Evolutionary conservation across 1,140 invertebrate genomes (phyloP), one percentile per base, ranked within the genome.

Genomic region (Odontomachus brunneus): DNA sequence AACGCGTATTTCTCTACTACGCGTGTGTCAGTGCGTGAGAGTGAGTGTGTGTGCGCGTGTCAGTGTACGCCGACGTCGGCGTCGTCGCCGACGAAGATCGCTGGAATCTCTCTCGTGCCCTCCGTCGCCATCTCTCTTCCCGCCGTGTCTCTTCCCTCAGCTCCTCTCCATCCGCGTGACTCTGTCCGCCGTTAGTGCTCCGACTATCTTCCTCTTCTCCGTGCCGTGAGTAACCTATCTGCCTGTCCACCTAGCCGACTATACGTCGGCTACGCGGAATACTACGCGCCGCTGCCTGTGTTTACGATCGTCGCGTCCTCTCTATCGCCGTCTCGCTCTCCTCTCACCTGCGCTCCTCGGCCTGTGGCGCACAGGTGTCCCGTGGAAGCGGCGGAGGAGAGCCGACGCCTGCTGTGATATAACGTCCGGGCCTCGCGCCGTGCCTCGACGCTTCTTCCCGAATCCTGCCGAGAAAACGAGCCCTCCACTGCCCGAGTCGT

Each of bases 221-320:
- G 24, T 84, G 69, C 11, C 51, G 53, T 51, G 72, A 51, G 82
- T 69, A 51, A 33, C 29, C 29, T 33, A 33, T 33, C 29, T 33
- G 29, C 14, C 38, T 69, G 29, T 3, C 22, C 38, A 44, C 3
- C 33, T 12, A 55, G n/a, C 53, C 19, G n/a, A n/a, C 78, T 55
- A n/a, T n/a, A 71, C 63, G 71, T 69, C 63, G 76, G 38, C 17
- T 48, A 69, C 83, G 57, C 57, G 48, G 63, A 63, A 62, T 88
- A 84, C 55, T 87, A 86, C 86, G 82, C 82, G 72, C 84, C 82
- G 84, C 85, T 87, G n/a, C 85, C 86, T 84, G 82, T 88, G 84
- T 89, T 82, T 89, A 87, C 88, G 69, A 89, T 84, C 85, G 85
- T 89, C 81, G 85, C 89, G 85, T 87, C 88, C 87, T 88, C 82